Evolutionary conservation across 2,797 vertebrate genomes (phyloP), one percentile per base, ranked within the genome.

Genomic region (Artibeus lituratus): DNA sequence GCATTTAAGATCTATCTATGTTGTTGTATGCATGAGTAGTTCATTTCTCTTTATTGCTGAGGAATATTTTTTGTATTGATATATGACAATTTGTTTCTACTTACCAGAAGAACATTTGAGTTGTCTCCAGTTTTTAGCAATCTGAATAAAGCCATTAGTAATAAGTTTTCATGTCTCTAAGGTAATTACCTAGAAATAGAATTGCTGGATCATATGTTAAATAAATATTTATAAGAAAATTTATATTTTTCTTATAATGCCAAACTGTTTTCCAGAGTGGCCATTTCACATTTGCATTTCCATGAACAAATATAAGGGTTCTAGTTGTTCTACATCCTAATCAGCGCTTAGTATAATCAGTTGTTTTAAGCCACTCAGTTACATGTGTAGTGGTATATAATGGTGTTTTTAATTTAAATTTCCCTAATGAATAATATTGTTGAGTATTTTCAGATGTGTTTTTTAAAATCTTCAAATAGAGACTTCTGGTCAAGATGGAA

Each of bases 101-200:
- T 69, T 7, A 90, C 29, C 26, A 88, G 12, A 85, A 89, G 42
- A 51, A 74, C 35, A 49, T 91, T 49, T 62, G n/a, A 47, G 26
- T 88, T 86, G 57, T 93, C 49, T 94, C 14, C 14, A 47, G 62
- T 85, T 92, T 92, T 92, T 39, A 78, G 83, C 8, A 78, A 81
- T 84, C 80, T 92, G 32, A 94, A 85, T 73, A 93, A 84, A 92
- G 37, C 21, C 47, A 51, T 57, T 62, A 19, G 35, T 96, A 87
- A 74, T 90, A 84, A 95, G 24, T 65, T 94, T 91, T 95, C 29
- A 57, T 94, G 95, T 95, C 57, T 77, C 35, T 87, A 87, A 11
- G 19, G n/a, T 53, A 92, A 88, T 70, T 88, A 90, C 7, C 32
- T 87, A 87, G 29, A 39, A 72, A 87, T 85, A 7, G 18, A 18